These are phyloP conservation scores for Exocentrus adspersus DNA, from an alignment of 2,888 invertebrate genomes.

Conservation along the genomic window DNA sequence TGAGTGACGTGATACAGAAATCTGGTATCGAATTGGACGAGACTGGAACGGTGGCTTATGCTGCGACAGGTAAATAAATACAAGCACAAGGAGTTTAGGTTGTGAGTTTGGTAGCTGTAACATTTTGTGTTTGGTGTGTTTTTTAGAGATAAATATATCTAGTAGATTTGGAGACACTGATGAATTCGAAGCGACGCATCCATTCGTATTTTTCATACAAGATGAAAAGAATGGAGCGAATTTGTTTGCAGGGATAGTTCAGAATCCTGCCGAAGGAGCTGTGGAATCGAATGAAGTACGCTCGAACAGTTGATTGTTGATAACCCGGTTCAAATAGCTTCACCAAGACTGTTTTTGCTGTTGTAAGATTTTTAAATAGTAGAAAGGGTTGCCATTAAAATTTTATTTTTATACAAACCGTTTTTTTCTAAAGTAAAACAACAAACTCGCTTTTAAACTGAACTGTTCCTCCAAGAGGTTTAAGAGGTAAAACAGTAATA, in stretches of 20 bases:
- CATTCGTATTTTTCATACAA: conserved; percentile 83
- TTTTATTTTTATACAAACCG: too few species aligned
- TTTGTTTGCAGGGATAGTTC: conserved; percentile 78
- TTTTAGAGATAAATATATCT: conserved; percentile 71
- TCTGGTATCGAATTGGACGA: conserved; percentile 82
- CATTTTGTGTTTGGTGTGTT: too few species aligned
- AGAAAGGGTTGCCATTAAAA: too few species aligned
- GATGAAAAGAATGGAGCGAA: conserved; percentile 75
- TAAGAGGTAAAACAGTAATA: too few species aligned
- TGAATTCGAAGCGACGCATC: conserved; percentile 74
- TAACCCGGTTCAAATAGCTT: too few species aligned
- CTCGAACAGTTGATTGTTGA: not conserved
- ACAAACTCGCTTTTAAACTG: too few species aligned
- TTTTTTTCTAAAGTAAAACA: too few species aligned
- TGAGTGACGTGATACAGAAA: conserved; percentile 79
- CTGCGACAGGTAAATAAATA: conserved; percentile 76
- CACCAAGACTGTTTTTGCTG: too few species aligned
- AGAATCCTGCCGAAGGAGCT: conserved; percentile 66
- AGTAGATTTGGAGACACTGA: conserved; percentile 76
- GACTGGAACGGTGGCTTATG: conserved; percentile 76
- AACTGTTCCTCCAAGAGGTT: too few species aligned
- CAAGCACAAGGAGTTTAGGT: too few species aligned
- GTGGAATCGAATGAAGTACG: not conserved
- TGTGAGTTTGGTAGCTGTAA: too few species aligned
- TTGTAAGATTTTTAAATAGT: too few species aligned